Base-by-base conservation (phyloP, 2,888 invertebrate species). In the Eustalomyia histrio region DNA sequence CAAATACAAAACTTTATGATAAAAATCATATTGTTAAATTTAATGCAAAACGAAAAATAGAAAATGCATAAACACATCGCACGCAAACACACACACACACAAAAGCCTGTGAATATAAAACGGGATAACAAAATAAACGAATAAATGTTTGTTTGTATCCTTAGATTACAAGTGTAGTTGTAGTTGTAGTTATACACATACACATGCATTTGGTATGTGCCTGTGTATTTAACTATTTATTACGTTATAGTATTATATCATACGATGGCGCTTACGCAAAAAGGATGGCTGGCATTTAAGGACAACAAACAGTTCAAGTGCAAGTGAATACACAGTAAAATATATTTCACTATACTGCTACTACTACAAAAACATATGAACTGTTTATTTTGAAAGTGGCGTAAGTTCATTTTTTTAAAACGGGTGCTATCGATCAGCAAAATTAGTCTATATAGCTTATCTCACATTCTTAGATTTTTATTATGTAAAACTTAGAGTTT, bases 261-360 rank as follows among this genome's bases (percentile, higher is more conserved):
- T 58, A 81, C 68, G 69, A 65, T 50, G 63, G 71, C 63, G 73
- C 58, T 75, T 75, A 81, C 83, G 82, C 82, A 86, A 86, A 82
- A 85, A 86, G 86, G 88, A 89, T 84, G 84, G 85, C 83, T 81
- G 81, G 57, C 78, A 35, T 75, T 83, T 85, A 87, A 87, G 89
- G 89, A 87, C 86, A 88, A 86, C 60, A 2, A 81, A 75, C 84
- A 87, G 89, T 89, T 88, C 88, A 88, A 88, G 88, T 88, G 89
- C 89, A 88, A 88, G 75, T 61, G 80, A 78, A 65, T 78, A 79
- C 75, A 80, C 80, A 83, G 57, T 58, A 76, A 81, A 57, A 63
- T 73, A 65, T 47, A 21, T 53, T 17, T 14, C n/a, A 47, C n/a
- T 29, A 29, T 7, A 29, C 7, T 29, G 7, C 4, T 29, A 29